Evolutionary conservation across 1,140 invertebrate species (phyloP).

Genomic region (Tetramorium parvispinum): DNA sequence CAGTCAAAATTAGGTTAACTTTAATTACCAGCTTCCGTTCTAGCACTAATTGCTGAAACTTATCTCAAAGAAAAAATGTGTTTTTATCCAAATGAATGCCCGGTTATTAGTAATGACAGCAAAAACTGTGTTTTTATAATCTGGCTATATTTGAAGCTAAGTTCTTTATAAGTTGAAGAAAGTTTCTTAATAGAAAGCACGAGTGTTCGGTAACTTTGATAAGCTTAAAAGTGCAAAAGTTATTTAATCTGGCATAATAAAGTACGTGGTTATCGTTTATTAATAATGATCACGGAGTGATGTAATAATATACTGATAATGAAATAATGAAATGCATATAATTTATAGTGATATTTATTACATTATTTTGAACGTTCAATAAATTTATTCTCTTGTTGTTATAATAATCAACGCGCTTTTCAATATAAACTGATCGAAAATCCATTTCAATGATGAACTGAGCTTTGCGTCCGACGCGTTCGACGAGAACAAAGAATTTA

Average conservation of each 20-base stretch:
- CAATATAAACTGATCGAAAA: constrained; percentile 32
- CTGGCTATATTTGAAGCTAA: not conserved
- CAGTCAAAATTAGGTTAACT: constrained; percentile 10
- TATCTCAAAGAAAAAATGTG: not conserved
- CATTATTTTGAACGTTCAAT: not conserved
- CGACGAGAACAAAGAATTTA: constrained; percentile 28
- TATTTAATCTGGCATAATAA: not conserved
- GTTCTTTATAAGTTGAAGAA: constrained; percentile 2
- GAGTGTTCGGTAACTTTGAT: not conserved
- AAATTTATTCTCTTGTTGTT: not conserved
- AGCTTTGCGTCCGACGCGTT: not conserved
- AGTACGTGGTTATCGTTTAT: not conserved
- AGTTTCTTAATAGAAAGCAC: not conserved
- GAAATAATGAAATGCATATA: not conserved
- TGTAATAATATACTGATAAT: not conserved
- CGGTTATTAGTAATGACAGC: not conserved
- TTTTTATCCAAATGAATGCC: not conserved
- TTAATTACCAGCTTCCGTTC: not conserved
- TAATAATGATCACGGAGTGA: not conserved
- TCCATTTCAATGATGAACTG: constrained; percentile 18
- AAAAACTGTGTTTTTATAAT: not conserved
- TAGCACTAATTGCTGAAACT: not conserved
- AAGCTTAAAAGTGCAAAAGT: constrained; percentile 18
- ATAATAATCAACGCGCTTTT: constrained; percentile 19
- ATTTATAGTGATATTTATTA: not conserved